phyloP scores from a whole-genome alignment of 1,140 invertebrate species.

The Ceratina japonica region DNA sequence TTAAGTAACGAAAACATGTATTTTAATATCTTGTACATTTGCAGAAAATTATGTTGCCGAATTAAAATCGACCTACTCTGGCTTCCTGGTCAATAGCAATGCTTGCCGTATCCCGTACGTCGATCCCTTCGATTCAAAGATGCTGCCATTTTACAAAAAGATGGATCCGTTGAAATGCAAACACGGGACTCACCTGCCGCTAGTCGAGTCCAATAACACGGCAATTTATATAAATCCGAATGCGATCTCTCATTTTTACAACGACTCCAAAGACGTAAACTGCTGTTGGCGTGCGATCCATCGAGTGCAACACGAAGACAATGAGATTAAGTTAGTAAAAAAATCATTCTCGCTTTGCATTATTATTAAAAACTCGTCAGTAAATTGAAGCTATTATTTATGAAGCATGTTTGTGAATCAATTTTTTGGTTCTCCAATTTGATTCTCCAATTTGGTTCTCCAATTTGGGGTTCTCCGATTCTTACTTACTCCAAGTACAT shows the following conservation, averaged over 20 bases:
- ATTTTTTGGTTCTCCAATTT: too few relatives aligned
- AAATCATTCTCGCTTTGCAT: not conserved
- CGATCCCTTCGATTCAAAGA: constrained; percentile 84
- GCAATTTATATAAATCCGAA: constrained; percentile 81
- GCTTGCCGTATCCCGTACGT: constrained; percentile 90
- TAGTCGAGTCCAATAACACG: constrained; percentile 83
- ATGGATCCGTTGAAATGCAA: constrained; percentile 75
- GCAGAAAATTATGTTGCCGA: constrained; percentile 43
- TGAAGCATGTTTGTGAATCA: constrained; percentile 26
- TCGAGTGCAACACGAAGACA: constrained; percentile 78
- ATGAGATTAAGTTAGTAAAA: constrained; percentile 68
- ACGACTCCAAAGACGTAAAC: constrained; percentile 74
- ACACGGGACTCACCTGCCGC: constrained; percentile 77
- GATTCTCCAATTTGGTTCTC: too few relatives aligned
- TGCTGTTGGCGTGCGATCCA: constrained; percentile 85
- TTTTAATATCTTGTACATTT: not conserved
- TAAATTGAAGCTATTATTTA: not conserved
- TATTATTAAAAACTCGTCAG: too few relatives aligned
- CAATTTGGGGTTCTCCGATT: too few relatives aligned
- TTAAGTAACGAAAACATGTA: too few relatives aligned
- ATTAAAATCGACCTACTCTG: constrained; percentile 54
- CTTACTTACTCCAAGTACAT: too few relatives aligned
- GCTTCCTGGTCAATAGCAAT: constrained; percentile 84
- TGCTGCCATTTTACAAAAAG: constrained; percentile 77
- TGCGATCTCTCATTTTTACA: constrained; percentile 77